A percentile compares a stretch with the other conserved stretches of the same genome.
phyloP scores from a whole-genome alignment of 64 coral and sea anemone genomes.

The Montipora cactus region DNA sequence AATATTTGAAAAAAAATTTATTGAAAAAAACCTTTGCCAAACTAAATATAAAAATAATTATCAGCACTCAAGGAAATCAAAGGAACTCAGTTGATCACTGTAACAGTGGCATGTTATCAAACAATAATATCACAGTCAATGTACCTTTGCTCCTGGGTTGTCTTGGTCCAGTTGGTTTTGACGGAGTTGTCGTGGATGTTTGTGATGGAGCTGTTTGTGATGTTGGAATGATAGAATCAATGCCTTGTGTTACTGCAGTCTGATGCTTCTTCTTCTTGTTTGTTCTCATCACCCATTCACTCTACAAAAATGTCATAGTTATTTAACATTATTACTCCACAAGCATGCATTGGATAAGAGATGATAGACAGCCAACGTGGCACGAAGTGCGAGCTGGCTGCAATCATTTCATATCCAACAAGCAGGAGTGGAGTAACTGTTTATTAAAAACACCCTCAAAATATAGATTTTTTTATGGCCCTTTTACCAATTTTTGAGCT shows the following conservation, averaged over 20 bases:
- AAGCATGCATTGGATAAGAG: too few species aligned
- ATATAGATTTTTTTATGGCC: too few species aligned
- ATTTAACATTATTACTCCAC: too few species aligned
- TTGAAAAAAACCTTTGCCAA: too few species aligned
- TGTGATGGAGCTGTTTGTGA: constrained; percentile 39
- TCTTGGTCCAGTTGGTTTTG: constrained; percentile 27
- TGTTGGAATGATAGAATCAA: constrained; percentile 76
- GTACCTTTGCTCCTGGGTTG: constrained; percentile 55
- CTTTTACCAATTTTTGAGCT: too few species aligned
- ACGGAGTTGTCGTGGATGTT: background rate
- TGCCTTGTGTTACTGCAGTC: constrained; percentile 65
- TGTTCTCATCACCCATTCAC: constrained; percentile 94
- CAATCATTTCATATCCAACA: background rate
- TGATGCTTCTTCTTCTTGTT: constrained; percentile 97
- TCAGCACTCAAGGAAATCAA: background rate
- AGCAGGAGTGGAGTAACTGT: too few species aligned
- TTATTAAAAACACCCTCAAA: too few species aligned
- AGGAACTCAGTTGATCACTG: too few species aligned
- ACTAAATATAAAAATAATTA: too few species aligned
- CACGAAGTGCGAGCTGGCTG: too few species aligned
- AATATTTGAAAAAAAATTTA: too few species aligned
- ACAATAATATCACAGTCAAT: background rate
- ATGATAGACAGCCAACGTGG: background rate
- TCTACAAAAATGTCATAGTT: constrained; percentile 36
- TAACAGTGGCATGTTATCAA: too few species aligned